Base-by-base conservation (phyloP, 1,140 invertebrate genomes). In the Tenebrio molitor region DNA sequence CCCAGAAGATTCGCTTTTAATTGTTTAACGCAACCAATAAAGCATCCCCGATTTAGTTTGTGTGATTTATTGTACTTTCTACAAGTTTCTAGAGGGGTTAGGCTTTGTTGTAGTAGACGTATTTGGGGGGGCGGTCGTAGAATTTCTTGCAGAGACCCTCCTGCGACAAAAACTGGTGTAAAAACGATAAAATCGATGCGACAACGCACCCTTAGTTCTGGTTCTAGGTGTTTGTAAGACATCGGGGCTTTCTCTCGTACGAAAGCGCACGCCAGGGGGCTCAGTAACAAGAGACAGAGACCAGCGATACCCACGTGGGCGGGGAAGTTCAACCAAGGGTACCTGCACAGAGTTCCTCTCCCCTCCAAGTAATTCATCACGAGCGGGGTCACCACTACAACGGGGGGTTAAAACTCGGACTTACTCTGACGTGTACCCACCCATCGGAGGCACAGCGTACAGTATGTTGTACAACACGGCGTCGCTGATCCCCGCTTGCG, bases 371-470 rank as follows among this genome's bases (percentile, higher is more conserved):
- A 81, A 63, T 90, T 87, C 86, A 93, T 90, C 2, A 91, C 73
- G 6, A 93, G 69, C 0, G 92, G 92, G 3, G 90, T 87, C 21
- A 91, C 21, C 5, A 89, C 90, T 91, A 76, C 62, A 23, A 70
- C 7, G 5, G 1, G 15, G 21, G 36, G 7, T 50, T 10, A 50
- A 21, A 23, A 14, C 5, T 10, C 1, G 8, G 2, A 50, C 15
- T 10, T 50, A 7, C n/a, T 21, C 4, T 8, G 8, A 19, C 17
- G 17, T n/a, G n/a, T n/a, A n/a, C 85, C 86, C 84, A 94, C 92
- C 87, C 94, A 96, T 95, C 75, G 92, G 92, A 1, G 94, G 93
- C 17, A 90, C 83, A 1, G 93, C 95, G 95, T 98, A 98, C 6
- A 90, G 79, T 42, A 96, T 90, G 72, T 96, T 86, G 8, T 93